A percentile compares a stretch with the other conserved stretches of the same genome.
Evolutionary conservation across 2,113 vertebrate species (phyloP).

Genomic region (Labrus mixtus): DNA sequence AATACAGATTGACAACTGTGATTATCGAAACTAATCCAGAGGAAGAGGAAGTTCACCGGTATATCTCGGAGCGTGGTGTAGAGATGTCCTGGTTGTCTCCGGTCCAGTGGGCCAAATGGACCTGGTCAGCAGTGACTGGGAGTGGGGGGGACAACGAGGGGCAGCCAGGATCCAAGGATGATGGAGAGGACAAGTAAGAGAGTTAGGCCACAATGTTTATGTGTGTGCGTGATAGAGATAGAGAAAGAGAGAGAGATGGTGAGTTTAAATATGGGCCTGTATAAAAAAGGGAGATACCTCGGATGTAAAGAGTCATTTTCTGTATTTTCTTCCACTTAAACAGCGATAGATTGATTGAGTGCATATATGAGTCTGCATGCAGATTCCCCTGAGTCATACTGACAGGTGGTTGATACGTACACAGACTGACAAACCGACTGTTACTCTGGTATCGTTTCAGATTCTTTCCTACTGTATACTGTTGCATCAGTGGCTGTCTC

Average conservation of each 20-base stretch:
- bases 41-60: constrained; percentile 41
- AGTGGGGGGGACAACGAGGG: constrained; percentile 78
- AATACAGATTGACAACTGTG: not conserved
- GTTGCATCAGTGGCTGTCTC: constrained; percentile 6
- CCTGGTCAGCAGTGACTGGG: constrained; percentile 95
- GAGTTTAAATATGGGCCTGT: not conserved
- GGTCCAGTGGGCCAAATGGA: constrained; percentile 97
- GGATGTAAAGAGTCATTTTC: not conserved
- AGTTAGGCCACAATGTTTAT: constrained; percentile 39
- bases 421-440: constrained; percentile 32
- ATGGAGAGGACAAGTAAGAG: constrained; percentile 83
- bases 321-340: not conserved
- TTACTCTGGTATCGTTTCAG: constrained; percentile 40
- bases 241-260: no score
- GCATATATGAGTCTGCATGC: constrained; percentile 33
- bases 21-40: not conserved
- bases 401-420: constrained; percentile 63
- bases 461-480: constrained; percentile 53
- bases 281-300: not conserved
- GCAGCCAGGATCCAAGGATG: constrained; percentile 75
- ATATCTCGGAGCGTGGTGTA: constrained; percentile 28
- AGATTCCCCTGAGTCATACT: constrained; percentile 64
- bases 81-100: constrained; percentile 96
- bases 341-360: constrained; percentile 1
- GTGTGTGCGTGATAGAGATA: constrained; percentile 16